Base-by-base conservation (phyloP, 2,113 vertebrate genomes). In the Australoheros scitulus region DNA sequence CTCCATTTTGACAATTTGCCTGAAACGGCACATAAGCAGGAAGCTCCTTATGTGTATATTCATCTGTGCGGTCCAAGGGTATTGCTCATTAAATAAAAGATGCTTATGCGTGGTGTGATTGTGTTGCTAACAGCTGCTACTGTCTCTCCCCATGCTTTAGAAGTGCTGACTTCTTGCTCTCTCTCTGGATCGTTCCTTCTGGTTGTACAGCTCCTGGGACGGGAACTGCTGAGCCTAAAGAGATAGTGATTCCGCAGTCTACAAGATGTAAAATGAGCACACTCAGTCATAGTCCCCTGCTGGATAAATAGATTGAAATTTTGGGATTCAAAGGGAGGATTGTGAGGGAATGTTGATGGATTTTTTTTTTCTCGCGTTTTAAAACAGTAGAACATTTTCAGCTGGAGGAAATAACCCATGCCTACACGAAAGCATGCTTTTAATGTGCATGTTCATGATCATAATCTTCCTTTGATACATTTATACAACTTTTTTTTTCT, bases 61-160 rank as follows among this genome's bases (percentile, higher is more conserved):
- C 47, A 81, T 88, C 82, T 63, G 41, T 81, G 76, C 80, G 84
- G 84, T 91, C 83, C 84, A 76, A 83, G 77, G 52, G 81, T 84
- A 88, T 92, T 85, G 59, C 59, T 92, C 87, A 90, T 92, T 89
- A 89, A 93, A 90, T 85, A 86, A 87, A 87, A 91, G 75, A 91
- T 91, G 88, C 32, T 83, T 87, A 81, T 86, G 88, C 85, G 70
- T 68, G 47, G 75, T 68, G 68, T 75, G 87, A 82, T 80, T 89
- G 79, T 84, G 79, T 89, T 74, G 76, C 83, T 86, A 89, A 88
- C 85, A 92, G 88, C 93, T 90, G 92, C 82, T 84, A 29, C 82
- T 82, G 76, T 90, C 76, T 92, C 72, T 84, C n/a, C 41, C 65
- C 9, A 1, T 57, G 68, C 85, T 78, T 86, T 61, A 78, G 86